Conservation (phyloP, 2,888 invertebrate species). For the Drosophila hamatofila region DNA sequence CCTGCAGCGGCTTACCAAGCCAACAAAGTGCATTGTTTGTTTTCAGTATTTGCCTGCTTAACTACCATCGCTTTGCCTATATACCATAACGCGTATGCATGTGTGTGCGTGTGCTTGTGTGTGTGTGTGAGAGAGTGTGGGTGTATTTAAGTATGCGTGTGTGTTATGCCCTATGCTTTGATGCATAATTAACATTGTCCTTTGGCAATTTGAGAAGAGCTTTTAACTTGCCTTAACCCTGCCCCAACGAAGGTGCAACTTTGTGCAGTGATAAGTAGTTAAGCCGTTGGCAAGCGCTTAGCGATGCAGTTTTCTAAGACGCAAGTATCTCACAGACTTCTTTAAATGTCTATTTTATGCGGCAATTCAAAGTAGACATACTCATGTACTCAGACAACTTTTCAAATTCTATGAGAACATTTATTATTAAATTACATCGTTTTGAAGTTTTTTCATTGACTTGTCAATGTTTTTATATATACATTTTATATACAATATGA, state of each 20-base stretch:
- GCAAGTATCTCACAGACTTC: constrained; percentile 14
- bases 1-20: constrained; percentile 73
- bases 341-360: background rate
- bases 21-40: constrained; percentile 81
- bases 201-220: constrained; percentile 74
- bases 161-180: constrained; percentile 58
- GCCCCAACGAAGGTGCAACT: constrained; percentile 44
- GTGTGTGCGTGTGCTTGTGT: constrained; percentile 11
- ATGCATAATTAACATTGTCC: constrained; percentile 81
- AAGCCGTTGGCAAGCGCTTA: constrained; percentile 41
- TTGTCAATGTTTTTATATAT: too few relatives aligned
- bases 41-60: constrained; percentile 78
- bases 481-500: too few relatives aligned
- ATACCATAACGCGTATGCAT: constrained; percentile 1
- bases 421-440: background rate
- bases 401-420: background rate
- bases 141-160: constrained; percentile 18
- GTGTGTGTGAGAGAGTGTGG: background rate
- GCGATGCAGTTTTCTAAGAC: constrained; percentile 9
- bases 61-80: constrained; percentile 49
- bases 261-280: constrained; percentile 44
- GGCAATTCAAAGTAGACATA: background rate
- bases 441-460: too few relatives aligned
- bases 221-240: constrained; percentile 63
- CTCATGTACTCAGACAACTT: background rate